A percentile compares a stretch with the other conserved stretches of the same genome.
Conservation (phyloP, 2,888 invertebrate genomes). For the Smittia aterrima region DNA sequence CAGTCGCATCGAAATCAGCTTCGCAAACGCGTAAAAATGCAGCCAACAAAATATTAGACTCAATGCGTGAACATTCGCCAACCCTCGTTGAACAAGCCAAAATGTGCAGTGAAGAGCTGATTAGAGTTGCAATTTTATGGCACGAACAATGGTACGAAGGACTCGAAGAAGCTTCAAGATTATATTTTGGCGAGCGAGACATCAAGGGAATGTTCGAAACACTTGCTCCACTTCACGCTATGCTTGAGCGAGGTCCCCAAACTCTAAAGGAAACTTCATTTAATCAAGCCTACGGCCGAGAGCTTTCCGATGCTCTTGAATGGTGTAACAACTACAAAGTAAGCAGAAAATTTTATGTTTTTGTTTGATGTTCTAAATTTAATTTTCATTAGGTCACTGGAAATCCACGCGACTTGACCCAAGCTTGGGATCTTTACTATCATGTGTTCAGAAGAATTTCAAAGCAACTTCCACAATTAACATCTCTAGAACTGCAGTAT, state of each 20-base stretch:
- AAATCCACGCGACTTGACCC: constrained; percentile 87
- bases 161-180: constrained; percentile 85
- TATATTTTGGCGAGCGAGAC: constrained; percentile 96
- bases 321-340: constrained; percentile 90
- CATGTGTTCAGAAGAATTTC: constrained; percentile 96
- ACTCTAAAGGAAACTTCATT: constrained; percentile 97
- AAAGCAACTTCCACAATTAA: constrained; percentile 87
- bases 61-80: constrained; percentile 92
- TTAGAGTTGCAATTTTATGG: constrained; percentile 97
- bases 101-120: constrained; percentile 95
- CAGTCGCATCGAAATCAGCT: constrained; percentile 94
- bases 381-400: constrained; percentile 65
- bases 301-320: constrained; percentile 90
- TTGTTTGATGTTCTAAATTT: constrained; percentile 5
- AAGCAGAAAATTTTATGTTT: constrained; percentile 15
- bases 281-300: constrained; percentile 92
- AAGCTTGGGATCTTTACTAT: constrained; percentile 99
- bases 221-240: constrained; percentile 88
- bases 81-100: constrained; percentile 92
- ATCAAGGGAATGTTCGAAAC: constrained; percentile 96
- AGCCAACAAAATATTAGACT: constrained; percentile 90
- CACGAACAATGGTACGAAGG: constrained; percentile 99
- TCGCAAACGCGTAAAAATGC: constrained; percentile 81
- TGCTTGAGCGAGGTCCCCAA: constrained; percentile 91
- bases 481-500: constrained; percentile 88